Percentiles rank a stretch among this genome's conserved stretches.
Evolutionary conservation across 37 sponge, comb jelly and placozoan genomes (phyloP).

Genomic region (Crambe crambe): DNA sequence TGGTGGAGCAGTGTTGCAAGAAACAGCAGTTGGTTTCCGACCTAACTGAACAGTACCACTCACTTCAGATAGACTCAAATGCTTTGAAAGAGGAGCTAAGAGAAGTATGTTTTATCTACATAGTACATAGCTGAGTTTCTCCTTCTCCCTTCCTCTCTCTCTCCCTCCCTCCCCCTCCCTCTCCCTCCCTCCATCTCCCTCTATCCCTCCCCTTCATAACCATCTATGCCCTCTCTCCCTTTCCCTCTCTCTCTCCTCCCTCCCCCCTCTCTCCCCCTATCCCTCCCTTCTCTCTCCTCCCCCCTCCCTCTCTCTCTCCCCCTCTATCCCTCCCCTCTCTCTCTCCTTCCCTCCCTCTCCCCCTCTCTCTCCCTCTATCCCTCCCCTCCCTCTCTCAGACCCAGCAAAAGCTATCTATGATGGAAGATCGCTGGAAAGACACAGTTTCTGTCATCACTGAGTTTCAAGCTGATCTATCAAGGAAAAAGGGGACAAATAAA

Average conservation of each 20-base stretch:
- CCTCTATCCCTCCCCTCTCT: not conserved
- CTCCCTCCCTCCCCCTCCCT: not conserved
- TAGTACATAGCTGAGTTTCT: not conserved
- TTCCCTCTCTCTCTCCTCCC: not conserved
- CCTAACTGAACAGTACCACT: slow-evolving; percentile 2
- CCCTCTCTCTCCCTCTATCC: not conserved
- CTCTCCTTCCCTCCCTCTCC: not conserved
- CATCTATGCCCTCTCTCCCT: not conserved
- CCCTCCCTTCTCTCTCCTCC: not conserved
- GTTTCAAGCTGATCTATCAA: too few relatives aligned
- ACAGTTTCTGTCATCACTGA: too few relatives aligned
- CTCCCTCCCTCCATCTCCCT: not conserved
- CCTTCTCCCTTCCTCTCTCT: not conserved
- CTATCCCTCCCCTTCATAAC: not conserved
- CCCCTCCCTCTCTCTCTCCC: slow-evolving; percentile 4
- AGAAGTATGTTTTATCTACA: not conserved
- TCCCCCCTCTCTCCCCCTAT: not conserved
- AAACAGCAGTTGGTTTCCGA: slow-evolving; percentile 9
- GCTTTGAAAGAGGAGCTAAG: slow-evolving; percentile 23
- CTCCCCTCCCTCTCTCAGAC: not conserved
- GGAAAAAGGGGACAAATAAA: too few relatives aligned
- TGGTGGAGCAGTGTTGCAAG: slow-evolving; percentile 19
- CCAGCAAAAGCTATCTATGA: too few relatives aligned
- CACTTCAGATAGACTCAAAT: slow-evolving; percentile 15
- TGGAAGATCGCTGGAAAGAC: too few relatives aligned